Evolutionary conservation across 2,113 vertebrate genomes (phyloP), one percentile per base, ranked within the genome.

Genomic region (Pygoscelis adeliae): DNA sequence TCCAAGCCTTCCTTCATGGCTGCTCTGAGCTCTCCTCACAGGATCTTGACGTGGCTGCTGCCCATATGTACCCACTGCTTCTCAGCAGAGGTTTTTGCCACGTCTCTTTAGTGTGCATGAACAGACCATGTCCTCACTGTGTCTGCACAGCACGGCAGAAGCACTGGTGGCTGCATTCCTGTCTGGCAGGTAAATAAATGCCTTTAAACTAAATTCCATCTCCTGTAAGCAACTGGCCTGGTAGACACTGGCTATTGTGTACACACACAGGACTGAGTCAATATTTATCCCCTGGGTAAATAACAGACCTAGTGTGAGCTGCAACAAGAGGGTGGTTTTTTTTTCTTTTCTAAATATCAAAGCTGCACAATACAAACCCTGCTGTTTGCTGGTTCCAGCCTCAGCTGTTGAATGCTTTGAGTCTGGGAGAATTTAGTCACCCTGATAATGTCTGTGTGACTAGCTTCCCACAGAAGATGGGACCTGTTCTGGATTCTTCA

Each of bases 261-360:
- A 96, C 91, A 96, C 94, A 95, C 53, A 30, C 47, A 74, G 71
- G 71, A 4, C 93, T 86, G 78, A 93, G 92, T 94, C 94, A 97
- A 89, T 97, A 96, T 97, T 97, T 96, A 67, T 81, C 83, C 77
- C 63, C 74, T 59, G 76, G 78, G n/a, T 94, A 81, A 97, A 96
- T 63, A 95, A 42, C 87, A 94, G 87, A 40, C 67, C 38, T 47
- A 23, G 50, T 88, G 76, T 85, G 72, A 95, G 87, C 85, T 89
- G 78, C 90, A 96, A 53, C 38, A 65, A 80, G 86, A 86, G 52
- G 17, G 10, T 23, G 9, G 44, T 50, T 40, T 62, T 62, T 66
- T 47, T 23, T 6, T 1, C 26, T 89, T 70, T 87, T 84, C 47
- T 84, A 58, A 94, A 70, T 73, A 81, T 63, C 53, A 36, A 2